These are phyloP conservation scores for Octopus sinensis DNA, from an alignment of 1,140 invertebrate species.

Conservation along the genomic window DNA sequence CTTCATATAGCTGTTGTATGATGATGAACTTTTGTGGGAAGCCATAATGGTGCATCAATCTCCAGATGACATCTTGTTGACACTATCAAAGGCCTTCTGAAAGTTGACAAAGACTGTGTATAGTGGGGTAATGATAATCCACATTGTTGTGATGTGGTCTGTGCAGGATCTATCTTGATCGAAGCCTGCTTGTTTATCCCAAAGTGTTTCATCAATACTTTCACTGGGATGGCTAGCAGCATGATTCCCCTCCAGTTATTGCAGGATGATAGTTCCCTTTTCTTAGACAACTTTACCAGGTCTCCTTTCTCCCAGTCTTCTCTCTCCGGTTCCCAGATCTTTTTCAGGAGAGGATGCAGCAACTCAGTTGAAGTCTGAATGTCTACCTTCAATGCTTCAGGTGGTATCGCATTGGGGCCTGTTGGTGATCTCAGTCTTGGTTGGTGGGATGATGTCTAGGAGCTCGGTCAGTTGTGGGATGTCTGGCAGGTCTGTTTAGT, in stretches of 20 bases:
- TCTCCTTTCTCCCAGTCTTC: constrained; percentile 19
- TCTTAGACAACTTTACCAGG: constrained; percentile 27
- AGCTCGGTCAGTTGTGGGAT: not conserved
- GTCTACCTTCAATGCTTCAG: constrained; percentile 25
- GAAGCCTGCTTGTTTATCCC: constrained; percentile 27
- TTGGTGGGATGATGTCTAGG: constrained; percentile 15
- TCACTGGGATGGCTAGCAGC: constrained; percentile 32
- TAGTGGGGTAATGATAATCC: constrained; percentile 22
- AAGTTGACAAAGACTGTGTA: too few species aligned
- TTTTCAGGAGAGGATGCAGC: constrained; percentile 15
- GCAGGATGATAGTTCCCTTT: constrained; percentile 16
- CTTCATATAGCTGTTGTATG: not conserved
- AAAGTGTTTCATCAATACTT: constrained; percentile 23
- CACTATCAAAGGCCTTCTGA: too few species aligned
- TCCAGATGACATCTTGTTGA: too few species aligned
- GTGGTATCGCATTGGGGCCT: constrained; percentile 25
- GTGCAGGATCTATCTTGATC: constrained; percentile 26
- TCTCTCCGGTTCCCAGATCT: constrained; percentile 21
- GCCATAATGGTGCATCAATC: too few species aligned
- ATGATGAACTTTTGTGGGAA: not conserved
- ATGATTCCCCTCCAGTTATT: constrained; percentile 30
- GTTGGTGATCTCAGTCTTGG: constrained; percentile 16
- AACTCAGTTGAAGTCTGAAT: constrained; percentile 7
- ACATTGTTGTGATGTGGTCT: constrained; percentile 31
- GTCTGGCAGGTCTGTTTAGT: constrained; percentile 16